These are phyloP conservation scores for Mustela lutreola DNA, from an alignment of 2,113 vertebrate genomes.

Conservation along the genomic window DNA sequence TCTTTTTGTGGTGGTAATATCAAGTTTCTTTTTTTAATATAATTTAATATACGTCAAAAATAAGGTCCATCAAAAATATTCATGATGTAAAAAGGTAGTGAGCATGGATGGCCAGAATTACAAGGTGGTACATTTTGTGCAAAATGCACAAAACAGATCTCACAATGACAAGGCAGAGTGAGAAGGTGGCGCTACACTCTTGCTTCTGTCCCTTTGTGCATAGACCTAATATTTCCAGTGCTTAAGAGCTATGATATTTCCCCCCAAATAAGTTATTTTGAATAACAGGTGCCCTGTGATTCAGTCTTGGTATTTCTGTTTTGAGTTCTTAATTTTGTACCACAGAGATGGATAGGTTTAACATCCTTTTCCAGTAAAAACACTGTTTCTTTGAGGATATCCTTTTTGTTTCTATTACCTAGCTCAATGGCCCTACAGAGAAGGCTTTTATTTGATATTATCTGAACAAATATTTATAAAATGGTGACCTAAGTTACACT, in stretches of 20 bases:
- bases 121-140: not conserved
- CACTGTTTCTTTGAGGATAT: not conserved
- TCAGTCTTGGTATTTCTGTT: not conserved
- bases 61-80: not conserved
- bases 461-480: conserved; percentile 47
- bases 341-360: not conserved
- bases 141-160: not conserved
- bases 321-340: not conserved
- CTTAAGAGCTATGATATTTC: not conserved
- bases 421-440: not conserved
- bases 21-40: not conserved
- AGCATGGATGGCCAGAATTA: not conserved
- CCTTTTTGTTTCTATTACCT: conserved; percentile 2
- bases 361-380: not conserved
- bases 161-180: not conserved
- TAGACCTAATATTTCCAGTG: not conserved
- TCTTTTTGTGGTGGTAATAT: not conserved
- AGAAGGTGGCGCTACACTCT: not conserved
- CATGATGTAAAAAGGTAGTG: not conserved
- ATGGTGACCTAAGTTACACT: not conserved
- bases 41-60: not conserved
- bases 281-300: not conserved
- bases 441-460: not conserved
- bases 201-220: not conserved
- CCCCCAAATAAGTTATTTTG: not conserved